Evolutionary conservation across 2,797 vertebrate genomes (phyloP).

Genomic region (Rhabdophis nuchalis): DNA sequence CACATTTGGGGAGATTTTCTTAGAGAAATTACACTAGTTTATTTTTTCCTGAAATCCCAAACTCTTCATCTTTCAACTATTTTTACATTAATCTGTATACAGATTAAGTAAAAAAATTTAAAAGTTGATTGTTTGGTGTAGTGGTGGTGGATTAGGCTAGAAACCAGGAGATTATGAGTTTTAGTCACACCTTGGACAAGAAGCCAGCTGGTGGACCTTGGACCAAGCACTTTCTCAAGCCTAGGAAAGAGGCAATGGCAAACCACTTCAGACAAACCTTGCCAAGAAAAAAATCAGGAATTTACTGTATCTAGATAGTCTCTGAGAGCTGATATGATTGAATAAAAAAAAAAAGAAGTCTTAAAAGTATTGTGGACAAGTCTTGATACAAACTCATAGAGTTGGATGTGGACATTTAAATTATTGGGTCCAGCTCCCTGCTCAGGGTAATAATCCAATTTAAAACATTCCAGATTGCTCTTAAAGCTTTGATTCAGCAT

Average conservation of each 20-base stretch:
- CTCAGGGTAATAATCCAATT: not conserved
- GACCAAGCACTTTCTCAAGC: not conserved
- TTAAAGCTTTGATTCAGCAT: not conserved
- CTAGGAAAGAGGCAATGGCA: not conserved
- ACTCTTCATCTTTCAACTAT: not conserved
- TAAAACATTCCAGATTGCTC: not conserved
- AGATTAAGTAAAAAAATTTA: not conserved
- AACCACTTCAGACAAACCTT: not conserved
- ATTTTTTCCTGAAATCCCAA: not conserved
- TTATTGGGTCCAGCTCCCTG: not conserved
- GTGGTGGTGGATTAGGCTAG: not conserved
- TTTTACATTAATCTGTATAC: not conserved
- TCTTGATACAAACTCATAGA: not conserved
- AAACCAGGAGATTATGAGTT: not conserved
- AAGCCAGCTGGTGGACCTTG: not conserved
- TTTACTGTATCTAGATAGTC: not conserved
- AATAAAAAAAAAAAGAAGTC: not conserved
- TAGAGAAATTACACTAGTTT: not conserved
- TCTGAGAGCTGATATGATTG: not conserved
- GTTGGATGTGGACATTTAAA: not conserved
- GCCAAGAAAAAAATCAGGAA: not conserved
- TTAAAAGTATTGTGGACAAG: not conserved
- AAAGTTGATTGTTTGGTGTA: not conserved
- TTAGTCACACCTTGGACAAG: not conserved
- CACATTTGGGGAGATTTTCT: not conserved